These are phyloP conservation scores for Leptopilina boulardi DNA, from an alignment of 1,140 invertebrate species.

Conservation along the genomic window DNA sequence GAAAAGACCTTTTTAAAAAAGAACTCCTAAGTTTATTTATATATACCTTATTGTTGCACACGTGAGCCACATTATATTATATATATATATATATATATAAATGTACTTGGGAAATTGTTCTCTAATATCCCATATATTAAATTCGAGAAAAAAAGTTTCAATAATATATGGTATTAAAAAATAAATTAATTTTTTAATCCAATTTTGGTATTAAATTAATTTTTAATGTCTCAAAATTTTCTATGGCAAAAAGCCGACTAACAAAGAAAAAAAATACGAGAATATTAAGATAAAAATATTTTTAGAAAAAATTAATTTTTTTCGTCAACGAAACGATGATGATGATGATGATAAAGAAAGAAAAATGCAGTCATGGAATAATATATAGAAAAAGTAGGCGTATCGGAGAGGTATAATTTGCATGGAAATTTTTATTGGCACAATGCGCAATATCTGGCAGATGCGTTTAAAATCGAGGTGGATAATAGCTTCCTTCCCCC, in stretches of 20 bases:
- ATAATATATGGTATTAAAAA: no score
- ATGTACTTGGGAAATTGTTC: neutral
- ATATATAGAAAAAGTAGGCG: conserved; percentile 60
- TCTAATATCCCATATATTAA: no score
- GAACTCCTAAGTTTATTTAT: neutral
- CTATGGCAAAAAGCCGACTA: no score
- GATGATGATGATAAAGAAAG: conserved; percentile 29
- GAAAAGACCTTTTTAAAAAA: neutral
- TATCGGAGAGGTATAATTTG: conserved; percentile 65
- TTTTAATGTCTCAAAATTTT: no score
- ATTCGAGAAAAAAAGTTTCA: no score
- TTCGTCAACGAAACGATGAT: no score
- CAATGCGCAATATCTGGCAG: conserved; percentile 64
- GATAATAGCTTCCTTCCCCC: conserved; percentile 50
- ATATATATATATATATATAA: no score
- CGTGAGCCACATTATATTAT: neutral
- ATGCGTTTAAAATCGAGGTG: conserved; percentile 63
- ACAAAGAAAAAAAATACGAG: no score
- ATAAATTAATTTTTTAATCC: no score
- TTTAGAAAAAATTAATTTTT: no score
- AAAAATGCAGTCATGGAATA: conserved; percentile 53
- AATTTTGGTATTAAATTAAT: no score
- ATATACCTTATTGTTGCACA: neutral
- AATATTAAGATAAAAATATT: no score
- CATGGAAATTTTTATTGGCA: conserved; percentile 66